phyloP scores from a whole-genome alignment of 2,888 invertebrate genomes.

The Caenorhabditis sp. region DNA sequence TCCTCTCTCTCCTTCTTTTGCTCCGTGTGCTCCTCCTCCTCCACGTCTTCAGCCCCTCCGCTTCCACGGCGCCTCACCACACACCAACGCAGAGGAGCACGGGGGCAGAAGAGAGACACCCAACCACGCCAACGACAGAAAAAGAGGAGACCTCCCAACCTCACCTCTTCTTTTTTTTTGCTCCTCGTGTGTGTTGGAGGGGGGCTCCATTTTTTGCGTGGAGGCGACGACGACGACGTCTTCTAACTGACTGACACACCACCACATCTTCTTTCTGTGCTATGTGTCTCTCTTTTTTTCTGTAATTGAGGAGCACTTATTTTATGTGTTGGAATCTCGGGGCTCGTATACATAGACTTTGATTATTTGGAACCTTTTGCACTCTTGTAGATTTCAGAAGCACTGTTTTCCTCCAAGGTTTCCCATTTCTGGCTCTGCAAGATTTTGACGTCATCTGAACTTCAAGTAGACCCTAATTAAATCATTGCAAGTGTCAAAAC shows the following conservation, averaged over 20 bases:
- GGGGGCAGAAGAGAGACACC: constrained; percentile 19
- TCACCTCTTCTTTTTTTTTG: constrained; percentile 33
- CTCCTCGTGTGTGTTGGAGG: background rate
- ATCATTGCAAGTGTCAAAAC: no score
- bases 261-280: background rate
- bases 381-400: no score
- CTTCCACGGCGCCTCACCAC: constrained; percentile 30
- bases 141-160: constrained; percentile 20
- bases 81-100: constrained; percentile 33
- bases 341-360: no score
- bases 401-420: no score
- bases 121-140: constrained; percentile 17
- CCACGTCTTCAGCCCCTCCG: background rate
- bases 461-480: no score
- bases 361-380: no score
- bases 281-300: no score
- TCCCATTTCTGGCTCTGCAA: no score
- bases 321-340: background rate
- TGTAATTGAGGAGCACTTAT: no score
- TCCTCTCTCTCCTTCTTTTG: no score
- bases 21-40: background rate
- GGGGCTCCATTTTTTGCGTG: constrained; percentile 7
- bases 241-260: constrained; percentile 10
- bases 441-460: no score
- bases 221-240: constrained; percentile 15